phyloP scores from a whole-genome alignment of 2,113 vertebrate genomes.

The Lethenteron camtschaticum region DNA sequence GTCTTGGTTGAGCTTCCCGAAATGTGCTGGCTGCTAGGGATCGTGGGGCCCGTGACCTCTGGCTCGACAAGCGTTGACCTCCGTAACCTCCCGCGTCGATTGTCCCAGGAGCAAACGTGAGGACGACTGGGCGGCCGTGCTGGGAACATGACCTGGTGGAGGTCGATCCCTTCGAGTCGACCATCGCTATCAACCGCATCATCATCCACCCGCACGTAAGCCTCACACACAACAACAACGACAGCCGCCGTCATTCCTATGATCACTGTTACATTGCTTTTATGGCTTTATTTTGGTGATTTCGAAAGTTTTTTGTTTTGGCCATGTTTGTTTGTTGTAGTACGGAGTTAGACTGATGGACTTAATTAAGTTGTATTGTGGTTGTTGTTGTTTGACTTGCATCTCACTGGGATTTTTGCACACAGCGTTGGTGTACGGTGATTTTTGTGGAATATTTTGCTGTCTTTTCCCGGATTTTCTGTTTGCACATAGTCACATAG shows the following conservation, averaged over 20 bases:
- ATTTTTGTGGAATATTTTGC: too few species aligned
- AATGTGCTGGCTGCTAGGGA: background rate
- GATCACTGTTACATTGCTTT: background rate
- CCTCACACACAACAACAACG: background rate
- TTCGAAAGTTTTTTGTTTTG: background rate
- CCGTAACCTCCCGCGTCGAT: background rate
- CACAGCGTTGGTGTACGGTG: too few species aligned
- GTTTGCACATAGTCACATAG: too few species aligned
- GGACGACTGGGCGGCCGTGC: slow-evolving; percentile 53
- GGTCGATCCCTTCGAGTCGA: slow-evolving; percentile 27
- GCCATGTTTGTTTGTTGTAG: background rate
- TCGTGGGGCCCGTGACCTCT: background rate
- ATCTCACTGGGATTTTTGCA: too few species aligned
- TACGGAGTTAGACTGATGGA: too few species aligned
- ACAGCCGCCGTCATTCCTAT: background rate
- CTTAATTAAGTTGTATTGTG: too few species aligned
- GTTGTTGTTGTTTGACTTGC: too few species aligned
- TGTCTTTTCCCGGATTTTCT: too few species aligned
- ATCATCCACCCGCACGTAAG: slow-evolving; percentile 64
- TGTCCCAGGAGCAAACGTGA: slow-evolving; percentile 39
- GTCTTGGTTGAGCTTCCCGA: background rate
- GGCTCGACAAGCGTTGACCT: background rate
- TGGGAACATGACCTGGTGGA: slow-evolving; percentile 51
- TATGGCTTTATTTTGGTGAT: too few species aligned
- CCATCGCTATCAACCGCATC: slow-evolving; percentile 53